These are phyloP conservation scores for Zingel zingel DNA, from an alignment of 2,113 vertebrate genomes.

Conservation along the genomic window DNA sequence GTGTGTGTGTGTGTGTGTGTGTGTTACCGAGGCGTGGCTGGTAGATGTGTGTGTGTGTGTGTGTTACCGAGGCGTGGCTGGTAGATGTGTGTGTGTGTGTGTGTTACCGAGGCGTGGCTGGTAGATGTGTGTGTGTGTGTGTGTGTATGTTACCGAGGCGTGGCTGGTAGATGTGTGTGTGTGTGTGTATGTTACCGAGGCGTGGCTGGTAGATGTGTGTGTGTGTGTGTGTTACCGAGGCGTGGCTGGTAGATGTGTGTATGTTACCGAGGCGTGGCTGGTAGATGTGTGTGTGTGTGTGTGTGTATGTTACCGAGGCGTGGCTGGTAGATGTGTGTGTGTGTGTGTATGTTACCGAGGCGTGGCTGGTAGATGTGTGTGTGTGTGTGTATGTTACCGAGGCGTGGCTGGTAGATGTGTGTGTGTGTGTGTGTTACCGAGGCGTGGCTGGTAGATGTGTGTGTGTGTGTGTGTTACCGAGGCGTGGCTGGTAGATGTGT, in stretches of 20 bases:
- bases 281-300: conserved; percentile 65
- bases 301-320: too few species aligned
- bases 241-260: too few species aligned
- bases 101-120: conserved; percentile 41
- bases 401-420: too few species aligned
- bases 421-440: conserved; percentile 1
- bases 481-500: too few species aligned
- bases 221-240: background rate
- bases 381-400: too few species aligned
- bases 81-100: background rate
- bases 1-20: background rate
- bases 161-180: too few species aligned
- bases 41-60: conserved; percentile 76
- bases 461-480: background rate
- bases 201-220: conserved; percentile 80
- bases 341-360: conserved; percentile 6
- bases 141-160: background rate
- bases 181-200: background rate
- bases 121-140: conserved; percentile 76
- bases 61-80: too few species aligned
- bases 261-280: conserved; percentile 41
- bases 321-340: too few species aligned
- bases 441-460: too few species aligned
- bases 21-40: conserved; percentile 41
- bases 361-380: too few species aligned